Percentiles rank a stretch among this genome's conserved stretches.
Evolutionary conservation across 2,113 vertebrate species (phyloP).

Genomic region (Orthochromis malagaraziensis): DNA sequence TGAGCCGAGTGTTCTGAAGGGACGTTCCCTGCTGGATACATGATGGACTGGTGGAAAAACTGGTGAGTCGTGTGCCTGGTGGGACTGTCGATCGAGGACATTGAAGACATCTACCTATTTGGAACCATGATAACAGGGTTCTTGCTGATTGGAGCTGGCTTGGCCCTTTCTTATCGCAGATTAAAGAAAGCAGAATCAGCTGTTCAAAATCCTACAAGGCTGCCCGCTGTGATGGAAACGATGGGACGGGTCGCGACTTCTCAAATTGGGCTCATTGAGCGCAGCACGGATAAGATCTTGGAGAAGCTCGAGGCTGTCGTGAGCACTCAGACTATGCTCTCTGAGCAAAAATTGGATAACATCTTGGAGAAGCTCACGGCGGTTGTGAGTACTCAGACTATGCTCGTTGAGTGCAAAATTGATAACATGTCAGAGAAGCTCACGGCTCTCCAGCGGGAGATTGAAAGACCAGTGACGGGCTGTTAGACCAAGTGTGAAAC

Average conservation of each 20-base stretch:
- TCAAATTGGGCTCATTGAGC: neutral
- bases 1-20: neutral
- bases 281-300: fast-evolving
- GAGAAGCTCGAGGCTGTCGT: neutral
- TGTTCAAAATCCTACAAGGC: neutral
- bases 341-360: no score
- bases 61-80: neutral
- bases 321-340: no score
- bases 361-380: no score
- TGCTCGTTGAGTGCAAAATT: neutral
- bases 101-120: neutral
- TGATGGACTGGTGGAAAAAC: neutral
- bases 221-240: neutral
- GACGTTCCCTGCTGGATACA: neutral
- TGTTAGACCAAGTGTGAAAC: neutral
- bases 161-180: neutral
- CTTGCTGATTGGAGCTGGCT: neutral
- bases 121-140: neutral
- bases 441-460: neutral
- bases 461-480: neutral
- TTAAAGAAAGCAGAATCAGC: neutral
- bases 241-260: fast-evolving
- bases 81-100: neutral
- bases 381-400: fast-evolving
- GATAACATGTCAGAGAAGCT: neutral